Evolutionary conservation across 2,888 invertebrate species (phyloP).

Genomic region (Drosophila limbata): DNA sequence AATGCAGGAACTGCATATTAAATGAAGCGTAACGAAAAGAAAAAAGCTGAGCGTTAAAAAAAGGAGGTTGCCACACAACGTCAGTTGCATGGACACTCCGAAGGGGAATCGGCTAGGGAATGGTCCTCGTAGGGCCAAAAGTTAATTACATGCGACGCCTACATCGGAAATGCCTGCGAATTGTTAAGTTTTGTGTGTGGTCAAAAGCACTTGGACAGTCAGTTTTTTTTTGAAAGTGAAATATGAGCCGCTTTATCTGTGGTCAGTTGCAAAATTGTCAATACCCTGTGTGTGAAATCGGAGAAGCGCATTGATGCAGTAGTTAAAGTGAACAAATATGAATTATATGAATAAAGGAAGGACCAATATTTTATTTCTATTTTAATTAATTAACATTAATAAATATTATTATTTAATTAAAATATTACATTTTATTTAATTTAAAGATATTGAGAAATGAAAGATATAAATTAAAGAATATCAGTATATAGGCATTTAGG

Average conservation of each 20-base stretch:
- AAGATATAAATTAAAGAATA: too few relatives aligned
- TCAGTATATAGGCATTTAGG: too few relatives aligned
- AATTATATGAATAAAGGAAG: too few relatives aligned
- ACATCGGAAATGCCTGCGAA: slow-evolving; percentile 60
- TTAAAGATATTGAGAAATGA: too few relatives aligned
- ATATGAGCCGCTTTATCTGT: slow-evolving; percentile 66
- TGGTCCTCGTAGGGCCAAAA: slow-evolving; percentile 61
- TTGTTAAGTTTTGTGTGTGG: slow-evolving; percentile 62
- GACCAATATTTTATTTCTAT: neutral
- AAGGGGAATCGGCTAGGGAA: neutral
- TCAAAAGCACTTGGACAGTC: slow-evolving; percentile 41
- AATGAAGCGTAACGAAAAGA: slow-evolving; percentile 70
- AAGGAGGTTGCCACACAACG: slow-evolving; percentile 51
- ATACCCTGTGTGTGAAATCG: slow-evolving; percentile 14
- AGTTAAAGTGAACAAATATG: neutral
- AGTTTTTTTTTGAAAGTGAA: slow-evolving; percentile 58
- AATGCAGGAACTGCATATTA: slow-evolving; percentile 73
- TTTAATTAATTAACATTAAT: too few relatives aligned
- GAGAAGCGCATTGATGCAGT: neutral
- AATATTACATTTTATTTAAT: neutral
- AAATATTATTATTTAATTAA: neutral
- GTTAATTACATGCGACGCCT: slow-evolving; percentile 76
- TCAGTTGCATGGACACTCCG: slow-evolving; percentile 1
- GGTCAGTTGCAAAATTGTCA: slow-evolving; percentile 43
- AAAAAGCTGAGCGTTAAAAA: slow-evolving; percentile 24